Conservation (phyloP, 2,797 vertebrate genomes). For the Schizothorax lantsangensis region DNA sequence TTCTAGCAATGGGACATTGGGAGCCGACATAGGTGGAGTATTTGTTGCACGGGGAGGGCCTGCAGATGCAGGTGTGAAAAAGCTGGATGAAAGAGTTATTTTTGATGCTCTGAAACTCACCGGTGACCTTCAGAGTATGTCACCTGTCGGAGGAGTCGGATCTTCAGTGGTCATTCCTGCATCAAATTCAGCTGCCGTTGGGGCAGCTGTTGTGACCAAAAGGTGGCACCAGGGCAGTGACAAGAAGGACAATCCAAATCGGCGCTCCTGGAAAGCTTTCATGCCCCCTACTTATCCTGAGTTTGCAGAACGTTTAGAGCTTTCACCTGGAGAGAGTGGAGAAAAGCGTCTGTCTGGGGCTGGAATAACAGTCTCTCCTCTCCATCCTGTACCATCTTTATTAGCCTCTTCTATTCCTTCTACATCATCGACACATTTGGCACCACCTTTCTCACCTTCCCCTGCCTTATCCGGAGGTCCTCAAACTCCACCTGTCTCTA, state of each 20-base stretch:
- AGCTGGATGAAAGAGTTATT: slow-evolving; percentile 93
- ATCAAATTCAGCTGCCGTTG: slow-evolving; percentile 74
- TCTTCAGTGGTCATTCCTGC: slow-evolving; percentile 72
- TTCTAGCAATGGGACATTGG: slow-evolving; percentile 95
- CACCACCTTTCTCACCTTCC: slow-evolving; percentile 73
- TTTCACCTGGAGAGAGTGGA: slow-evolving; percentile 81
- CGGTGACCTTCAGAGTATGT: slow-evolving; percentile 88
- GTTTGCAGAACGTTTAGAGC: slow-evolving; percentile 92
- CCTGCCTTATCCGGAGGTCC: slow-evolving; percentile 71
- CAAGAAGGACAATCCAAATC: slow-evolving; percentile 92
- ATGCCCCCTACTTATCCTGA: slow-evolving; percentile 96
- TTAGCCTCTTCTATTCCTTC: slow-evolving; percentile 68
- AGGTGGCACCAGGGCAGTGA: slow-evolving; percentile 79
- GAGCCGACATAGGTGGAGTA: slow-evolving; percentile 79
- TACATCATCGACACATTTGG: slow-evolving; percentile 72
- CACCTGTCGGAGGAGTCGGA: slow-evolving; percentile 74
- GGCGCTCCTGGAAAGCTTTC: slow-evolving; percentile 97
- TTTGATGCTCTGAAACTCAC: slow-evolving; percentile 96
- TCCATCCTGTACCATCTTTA: slow-evolving; percentile 70
- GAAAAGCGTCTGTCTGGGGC: slow-evolving; percentile 86
- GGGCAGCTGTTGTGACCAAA: slow-evolving; percentile 78
- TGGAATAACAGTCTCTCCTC: slow-evolving; percentile 76
- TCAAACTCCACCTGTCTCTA: slow-evolving; percentile 73
- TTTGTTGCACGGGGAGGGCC: slow-evolving; percentile 81
- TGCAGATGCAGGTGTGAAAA: slow-evolving; percentile 79